Conservation (phyloP, 2,888 invertebrate species). For the Amphipyra tragopoginis region DNA sequence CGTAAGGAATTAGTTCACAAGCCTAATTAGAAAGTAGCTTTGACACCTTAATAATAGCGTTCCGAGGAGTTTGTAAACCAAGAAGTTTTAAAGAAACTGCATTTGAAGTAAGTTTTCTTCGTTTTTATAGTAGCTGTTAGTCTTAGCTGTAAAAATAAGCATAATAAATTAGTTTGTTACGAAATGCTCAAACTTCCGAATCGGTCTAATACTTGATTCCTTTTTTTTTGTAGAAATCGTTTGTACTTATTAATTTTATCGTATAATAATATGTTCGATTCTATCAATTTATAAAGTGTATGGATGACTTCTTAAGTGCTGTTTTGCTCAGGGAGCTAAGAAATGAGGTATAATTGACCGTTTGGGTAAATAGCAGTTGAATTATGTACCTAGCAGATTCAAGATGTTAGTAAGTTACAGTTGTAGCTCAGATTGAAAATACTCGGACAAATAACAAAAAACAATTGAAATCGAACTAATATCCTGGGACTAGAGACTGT, state of each 20-base stretch:
- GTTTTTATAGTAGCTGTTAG: slow-evolving; percentile 34
- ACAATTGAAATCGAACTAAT: too few relatives aligned
- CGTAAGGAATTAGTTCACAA: slow-evolving; percentile 12
- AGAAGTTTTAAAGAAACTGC: slow-evolving; percentile 23
- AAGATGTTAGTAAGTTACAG: too few relatives aligned
- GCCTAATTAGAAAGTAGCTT: slow-evolving; percentile 38
- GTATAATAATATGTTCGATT: slow-evolving; percentile 18
- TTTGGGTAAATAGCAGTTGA: too few relatives aligned
- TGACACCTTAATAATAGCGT: slow-evolving; percentile 31
- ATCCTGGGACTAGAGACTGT: too few relatives aligned
- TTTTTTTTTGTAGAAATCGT: slow-evolving; percentile 58
- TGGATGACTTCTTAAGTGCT: not conserved
- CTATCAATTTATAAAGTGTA: not conserved
- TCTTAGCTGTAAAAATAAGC: slow-evolving; percentile 47
- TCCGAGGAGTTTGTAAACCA: slow-evolving; percentile 8
- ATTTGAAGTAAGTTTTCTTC: slow-evolving; percentile 15
- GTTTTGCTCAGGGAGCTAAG: not conserved
- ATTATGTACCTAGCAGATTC: too few relatives aligned
- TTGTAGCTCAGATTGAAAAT: too few relatives aligned
- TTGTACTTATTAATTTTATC: slow-evolving; percentile 59
- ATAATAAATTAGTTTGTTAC: slow-evolving; percentile 57
- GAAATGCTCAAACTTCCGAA: slow-evolving; percentile 69
- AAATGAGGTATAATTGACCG: too few relatives aligned
- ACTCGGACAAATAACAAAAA: too few relatives aligned
- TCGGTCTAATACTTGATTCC: slow-evolving; percentile 70